These are phyloP conservation scores for Lepeophtheirus nordmannii DNA, from an alignment of 2,888 invertebrate species.

Conservation along the genomic window DNA sequence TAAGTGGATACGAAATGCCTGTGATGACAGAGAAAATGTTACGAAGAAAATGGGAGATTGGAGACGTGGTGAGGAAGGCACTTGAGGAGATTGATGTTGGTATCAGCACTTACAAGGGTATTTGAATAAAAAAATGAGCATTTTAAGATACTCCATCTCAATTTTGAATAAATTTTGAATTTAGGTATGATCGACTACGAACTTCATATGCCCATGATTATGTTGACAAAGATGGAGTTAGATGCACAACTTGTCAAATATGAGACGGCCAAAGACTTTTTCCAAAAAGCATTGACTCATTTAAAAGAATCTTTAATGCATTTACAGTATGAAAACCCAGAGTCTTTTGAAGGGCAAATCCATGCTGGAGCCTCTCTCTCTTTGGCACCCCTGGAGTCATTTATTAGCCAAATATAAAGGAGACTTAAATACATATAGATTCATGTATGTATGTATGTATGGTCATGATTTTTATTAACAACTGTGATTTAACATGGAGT, in stretches of 20 bases:
- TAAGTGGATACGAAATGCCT: conserved; percentile 14
- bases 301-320: conserved; percentile 1
- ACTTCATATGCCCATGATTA: conserved; percentile 16
- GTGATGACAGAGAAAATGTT: not conserved
- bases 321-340: conserved; percentile 11
- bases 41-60: not conserved
- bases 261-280: conserved; percentile 1
- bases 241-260: not conserved
- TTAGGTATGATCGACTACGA: conserved; percentile 14
- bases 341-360: conserved; percentile 15
- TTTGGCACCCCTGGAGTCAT: conserved; percentile 1
- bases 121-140: not conserved
- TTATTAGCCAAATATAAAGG: not conserved
- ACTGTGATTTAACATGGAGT: too few relatives aligned
- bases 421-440: too few relatives aligned
- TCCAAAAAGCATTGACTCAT: conserved; percentile 1
- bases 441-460: too few relatives aligned
- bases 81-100: conserved; percentile 6
- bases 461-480: too few relatives aligned
- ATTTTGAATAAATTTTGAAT: not conserved
- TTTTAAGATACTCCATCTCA: not conserved
- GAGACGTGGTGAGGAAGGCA: not conserved
- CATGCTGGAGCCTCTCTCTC: not conserved
- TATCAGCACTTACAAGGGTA: conserved; percentile 11
- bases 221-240: not conserved